Percentiles rank a stretch among this genome's conserved stretches.
Evolutionary conservation across 2,797 vertebrate species (phyloP).

Genomic region (Megalops cyprinoides): DNA sequence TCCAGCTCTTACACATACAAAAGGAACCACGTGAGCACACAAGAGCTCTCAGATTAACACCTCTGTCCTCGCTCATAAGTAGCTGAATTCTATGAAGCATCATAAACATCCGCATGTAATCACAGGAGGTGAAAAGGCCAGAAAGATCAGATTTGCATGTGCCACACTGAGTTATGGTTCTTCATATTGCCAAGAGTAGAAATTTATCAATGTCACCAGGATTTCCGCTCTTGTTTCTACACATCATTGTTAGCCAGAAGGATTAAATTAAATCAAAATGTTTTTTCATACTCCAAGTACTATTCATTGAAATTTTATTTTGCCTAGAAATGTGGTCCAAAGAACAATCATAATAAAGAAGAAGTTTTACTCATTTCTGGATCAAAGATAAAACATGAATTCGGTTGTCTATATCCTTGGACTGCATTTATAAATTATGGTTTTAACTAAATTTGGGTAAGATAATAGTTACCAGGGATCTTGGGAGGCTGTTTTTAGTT

Average conservation of each 20-base stretch:
- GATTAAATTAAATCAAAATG: background rate
- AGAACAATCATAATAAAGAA: background rate
- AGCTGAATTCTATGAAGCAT: conserved; percentile 5
- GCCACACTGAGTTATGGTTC: background rate
- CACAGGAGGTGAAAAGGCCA: background rate
- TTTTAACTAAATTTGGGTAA: conserved; percentile 21
- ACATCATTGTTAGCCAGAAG: conserved; percentile 7
- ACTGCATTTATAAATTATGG: conserved; percentile 11
- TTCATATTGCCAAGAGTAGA: background rate
- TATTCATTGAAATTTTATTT: background rate
- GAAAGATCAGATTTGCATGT: background rate
- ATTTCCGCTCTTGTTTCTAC: background rate
- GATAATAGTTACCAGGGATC: conserved; percentile 15
- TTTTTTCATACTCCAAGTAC: background rate
- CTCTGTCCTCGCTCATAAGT: background rate
- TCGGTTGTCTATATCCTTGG: conserved; percentile 6
- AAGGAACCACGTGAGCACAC: background rate
- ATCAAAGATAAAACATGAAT: conserved; percentile 8
- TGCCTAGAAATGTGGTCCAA: conserved; percentile 1
- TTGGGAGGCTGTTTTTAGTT: conserved; percentile 19
- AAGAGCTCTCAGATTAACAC: background rate
- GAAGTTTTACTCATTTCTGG: background rate
- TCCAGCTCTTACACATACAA: background rate
- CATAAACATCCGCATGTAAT: background rate
- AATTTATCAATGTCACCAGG: background rate